Evolutionary conservation across 2,797 vertebrate genomes (phyloP).

Genomic region (Tokudaia tokunoshimensis): DNA sequence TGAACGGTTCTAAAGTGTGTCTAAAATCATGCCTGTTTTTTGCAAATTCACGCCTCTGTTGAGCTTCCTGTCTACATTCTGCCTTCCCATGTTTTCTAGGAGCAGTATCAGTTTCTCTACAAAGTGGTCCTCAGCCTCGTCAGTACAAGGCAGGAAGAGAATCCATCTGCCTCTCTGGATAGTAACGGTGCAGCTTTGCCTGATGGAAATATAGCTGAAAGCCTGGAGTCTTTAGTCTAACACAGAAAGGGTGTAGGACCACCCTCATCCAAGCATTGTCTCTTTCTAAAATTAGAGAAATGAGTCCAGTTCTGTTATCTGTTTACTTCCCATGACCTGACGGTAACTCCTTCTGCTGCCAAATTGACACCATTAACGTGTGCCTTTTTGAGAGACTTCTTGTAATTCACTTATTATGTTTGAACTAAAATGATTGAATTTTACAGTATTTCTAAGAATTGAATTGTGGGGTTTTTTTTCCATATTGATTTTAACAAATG

Average conservation of each 20-base stretch:
- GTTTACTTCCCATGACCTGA: slow-evolving; percentile 72
- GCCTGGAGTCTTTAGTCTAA: slow-evolving; percentile 97
- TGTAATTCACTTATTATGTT: slow-evolving; percentile 87
- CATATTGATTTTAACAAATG: slow-evolving; percentile 87
- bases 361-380: slow-evolving; percentile 89
- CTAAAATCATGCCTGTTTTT: background rate
- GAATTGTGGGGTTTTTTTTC: slow-evolving; percentile 85
- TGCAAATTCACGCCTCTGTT: background rate
- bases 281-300: slow-evolving; percentile 75
- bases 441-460: slow-evolving; percentile 89
- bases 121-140: slow-evolving; percentile 97
- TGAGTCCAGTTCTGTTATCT: slow-evolving; percentile 75
- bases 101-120: slow-evolving; percentile 98
- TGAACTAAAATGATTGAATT: slow-evolving; percentile 89
- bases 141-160: slow-evolving; percentile 94
- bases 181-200: slow-evolving; percentile 92
- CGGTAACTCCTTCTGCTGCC: slow-evolving; percentile 83
- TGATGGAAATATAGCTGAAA: slow-evolving; percentile 92
- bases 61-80: background rate
- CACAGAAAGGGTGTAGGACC: background rate
- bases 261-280: slow-evolving; percentile 66
- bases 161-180: slow-evolving; percentile 91
- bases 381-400: slow-evolving; percentile 90
- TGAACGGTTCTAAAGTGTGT: background rate
- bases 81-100: slow-evolving; percentile 88